These are phyloP conservation scores for Cataglyphis altisquamis DNA, from an alignment of 2,888 invertebrate genomes.

Conservation along the genomic window DNA sequence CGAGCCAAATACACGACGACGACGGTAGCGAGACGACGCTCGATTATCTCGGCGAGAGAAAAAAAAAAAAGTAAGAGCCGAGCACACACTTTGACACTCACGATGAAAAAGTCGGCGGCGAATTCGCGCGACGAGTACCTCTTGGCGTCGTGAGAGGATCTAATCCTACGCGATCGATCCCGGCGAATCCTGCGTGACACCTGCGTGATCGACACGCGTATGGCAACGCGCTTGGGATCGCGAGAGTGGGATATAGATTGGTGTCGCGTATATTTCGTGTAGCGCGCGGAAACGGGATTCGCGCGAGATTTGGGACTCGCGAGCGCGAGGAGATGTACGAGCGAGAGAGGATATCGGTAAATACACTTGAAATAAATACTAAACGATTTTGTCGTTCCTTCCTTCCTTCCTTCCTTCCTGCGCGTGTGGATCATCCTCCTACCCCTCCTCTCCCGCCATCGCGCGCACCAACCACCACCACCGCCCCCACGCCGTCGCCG, in stretches of 20 bases:
- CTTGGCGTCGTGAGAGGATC: slow-evolving; percentile 19
- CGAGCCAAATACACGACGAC: slow-evolving; percentile 68
- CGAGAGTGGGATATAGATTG: background rate
- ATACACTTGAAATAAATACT: slow-evolving; percentile 57
- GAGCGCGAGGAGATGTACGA: slow-evolving; percentile 17
- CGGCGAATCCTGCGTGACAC: slow-evolving; percentile 32
- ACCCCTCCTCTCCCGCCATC: slow-evolving; percentile 47
- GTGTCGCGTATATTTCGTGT: background rate
- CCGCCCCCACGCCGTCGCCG: slow-evolving; percentile 55
- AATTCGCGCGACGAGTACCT: slow-evolving; percentile 62
- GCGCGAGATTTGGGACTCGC: slow-evolving; percentile 14
- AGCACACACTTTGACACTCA: slow-evolving; percentile 71
- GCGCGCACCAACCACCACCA: slow-evolving; percentile 54
- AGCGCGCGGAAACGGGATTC: background rate
- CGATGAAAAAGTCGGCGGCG: slow-evolving; percentile 65
- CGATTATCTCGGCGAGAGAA: slow-evolving; percentile 63
- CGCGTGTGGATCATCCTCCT: slow-evolving; percentile 56
- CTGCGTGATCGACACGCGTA: slow-evolving; percentile 13
- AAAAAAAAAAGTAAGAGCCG: slow-evolving; percentile 59
- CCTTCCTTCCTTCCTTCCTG: slow-evolving; percentile 55
- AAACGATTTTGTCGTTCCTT: slow-evolving; percentile 54
- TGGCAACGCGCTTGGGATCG: background rate
- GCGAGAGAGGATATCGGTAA: slow-evolving; percentile 45
- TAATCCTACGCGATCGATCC: slow-evolving; percentile 40
- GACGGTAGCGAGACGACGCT: slow-evolving; percentile 44